Evolutionary conservation across 2,888 invertebrate genomes (phyloP).

Genomic region (Onchidella celtica): DNA sequence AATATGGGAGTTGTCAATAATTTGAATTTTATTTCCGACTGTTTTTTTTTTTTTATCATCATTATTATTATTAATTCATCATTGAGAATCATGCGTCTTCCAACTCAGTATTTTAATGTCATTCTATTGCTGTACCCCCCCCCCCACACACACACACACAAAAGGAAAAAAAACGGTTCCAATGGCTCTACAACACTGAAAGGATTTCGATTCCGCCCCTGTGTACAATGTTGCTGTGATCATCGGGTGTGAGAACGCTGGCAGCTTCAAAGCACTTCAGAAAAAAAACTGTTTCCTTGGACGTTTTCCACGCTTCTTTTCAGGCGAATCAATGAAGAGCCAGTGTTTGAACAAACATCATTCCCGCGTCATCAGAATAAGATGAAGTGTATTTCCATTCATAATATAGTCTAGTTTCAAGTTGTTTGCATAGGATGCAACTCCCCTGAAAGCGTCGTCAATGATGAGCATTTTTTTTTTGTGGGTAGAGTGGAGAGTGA

Average conservation of each 20-base stretch:
- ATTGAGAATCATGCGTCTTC: too few relatives aligned
- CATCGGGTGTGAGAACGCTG: neutral
- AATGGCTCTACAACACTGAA: too few relatives aligned
- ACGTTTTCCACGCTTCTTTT: slow-evolving; percentile 8
- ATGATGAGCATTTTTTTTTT: slow-evolving; percentile 4
- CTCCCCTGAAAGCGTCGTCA: neutral
- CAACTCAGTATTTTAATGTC: too few relatives aligned
- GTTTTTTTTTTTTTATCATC: too few relatives aligned
- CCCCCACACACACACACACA: too few relatives aligned
- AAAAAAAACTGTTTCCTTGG: neutral
- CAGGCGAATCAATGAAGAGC: slow-evolving; percentile 16
- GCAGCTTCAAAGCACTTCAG: neutral
- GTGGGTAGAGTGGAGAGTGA: neutral
- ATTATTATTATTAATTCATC: too few relatives aligned
- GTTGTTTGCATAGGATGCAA: slow-evolving; percentile 20
- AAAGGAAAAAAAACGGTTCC: too few relatives aligned
- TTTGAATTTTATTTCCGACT: too few relatives aligned
- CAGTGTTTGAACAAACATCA: slow-evolving; percentile 19
- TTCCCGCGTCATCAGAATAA: slow-evolving; percentile 1
- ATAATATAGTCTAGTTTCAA: slow-evolving; percentile 21
- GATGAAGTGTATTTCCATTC: slow-evolving; percentile 4
- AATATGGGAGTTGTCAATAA: too few relatives aligned
- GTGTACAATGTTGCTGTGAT: slow-evolving; percentile 1
- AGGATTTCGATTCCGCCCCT: too few relatives aligned
- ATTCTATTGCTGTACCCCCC: too few relatives aligned